Percentiles rank a stretch among this genome's conserved stretches.
Conservation (phyloP, 2,888 invertebrate species). For the Pterostichus madidus region DNA sequence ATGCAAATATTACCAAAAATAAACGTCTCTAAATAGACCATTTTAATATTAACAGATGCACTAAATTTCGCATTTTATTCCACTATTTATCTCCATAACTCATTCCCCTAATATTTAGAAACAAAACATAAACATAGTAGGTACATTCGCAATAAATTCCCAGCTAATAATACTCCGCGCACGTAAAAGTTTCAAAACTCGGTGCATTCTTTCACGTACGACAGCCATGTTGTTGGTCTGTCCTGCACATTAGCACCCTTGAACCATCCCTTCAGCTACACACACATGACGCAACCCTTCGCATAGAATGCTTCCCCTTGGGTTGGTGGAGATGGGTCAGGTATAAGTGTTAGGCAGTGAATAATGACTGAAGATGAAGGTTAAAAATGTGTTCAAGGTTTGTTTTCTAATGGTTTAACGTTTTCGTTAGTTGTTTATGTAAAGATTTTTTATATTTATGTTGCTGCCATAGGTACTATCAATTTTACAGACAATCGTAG, state of each 20-base stretch:
- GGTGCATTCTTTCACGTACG: constrained; percentile 35
- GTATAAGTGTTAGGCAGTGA: neutral
- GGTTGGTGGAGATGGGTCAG: no score
- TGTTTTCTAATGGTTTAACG: constrained; percentile 31
- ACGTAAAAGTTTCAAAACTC: neutral
- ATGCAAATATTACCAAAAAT: no score
- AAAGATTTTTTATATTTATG: neutral
- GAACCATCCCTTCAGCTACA: neutral
- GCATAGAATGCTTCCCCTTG: neutral
- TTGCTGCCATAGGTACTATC: no score
- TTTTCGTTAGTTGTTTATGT: neutral
- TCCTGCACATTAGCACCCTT: constrained; percentile 31
- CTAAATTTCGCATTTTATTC: constrained; percentile 29
- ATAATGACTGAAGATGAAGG: neutral
- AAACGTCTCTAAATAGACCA: no score
- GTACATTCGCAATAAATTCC: constrained; percentile 37
- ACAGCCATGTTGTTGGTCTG: constrained; percentile 42
- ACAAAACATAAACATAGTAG: neutral
- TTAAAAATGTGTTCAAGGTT: constrained; percentile 11
- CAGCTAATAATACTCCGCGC: constrained; percentile 29
- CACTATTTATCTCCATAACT: constrained; percentile 17
- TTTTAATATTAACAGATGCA: no score
- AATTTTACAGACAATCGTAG: no score
- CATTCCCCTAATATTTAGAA: constrained; percentile 30
- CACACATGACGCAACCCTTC: constrained; percentile 5